Conservation (phyloP, 35 echinoderm and acorn worm species). For the Stichopus chloronotus region DNA sequence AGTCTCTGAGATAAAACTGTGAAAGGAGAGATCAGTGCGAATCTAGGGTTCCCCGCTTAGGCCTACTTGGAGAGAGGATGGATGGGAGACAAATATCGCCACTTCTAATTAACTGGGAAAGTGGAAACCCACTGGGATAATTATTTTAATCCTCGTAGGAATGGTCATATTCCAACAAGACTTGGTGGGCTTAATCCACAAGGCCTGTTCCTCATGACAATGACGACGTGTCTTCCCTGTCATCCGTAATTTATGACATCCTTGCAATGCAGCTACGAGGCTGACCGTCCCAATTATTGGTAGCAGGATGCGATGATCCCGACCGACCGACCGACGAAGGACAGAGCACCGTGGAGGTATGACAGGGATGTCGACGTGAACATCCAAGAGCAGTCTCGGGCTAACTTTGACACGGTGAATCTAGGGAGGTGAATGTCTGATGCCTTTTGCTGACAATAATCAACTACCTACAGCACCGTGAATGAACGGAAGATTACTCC, state of each 20-base stretch:
- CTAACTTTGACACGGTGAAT: too few species aligned
- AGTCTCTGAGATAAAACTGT: too few species aligned
- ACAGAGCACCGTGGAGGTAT: too few species aligned
- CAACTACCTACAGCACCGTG: too few species aligned
- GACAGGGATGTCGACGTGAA: too few species aligned
- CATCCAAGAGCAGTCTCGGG: too few species aligned
- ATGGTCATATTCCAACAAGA: neutral
- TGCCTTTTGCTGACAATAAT: too few species aligned
- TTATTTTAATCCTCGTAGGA: neutral
- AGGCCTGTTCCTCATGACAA: neutral
- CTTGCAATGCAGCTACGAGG: neutral
- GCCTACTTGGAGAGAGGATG: neutral
- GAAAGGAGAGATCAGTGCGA: too few species aligned
- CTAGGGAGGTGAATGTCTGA: too few species aligned
- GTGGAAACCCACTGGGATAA: neutral
- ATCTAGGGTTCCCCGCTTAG: neutral
- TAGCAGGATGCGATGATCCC: too few species aligned
- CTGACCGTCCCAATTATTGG: neutral
- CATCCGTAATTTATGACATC: conserved; percentile 5
- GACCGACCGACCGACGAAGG: too few species aligned
- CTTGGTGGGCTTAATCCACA: neutral
- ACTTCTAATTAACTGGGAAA: neutral
- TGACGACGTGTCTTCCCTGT: neutral
- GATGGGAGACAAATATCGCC: neutral
- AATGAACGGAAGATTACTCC: neutral